phyloP scores from a whole-genome alignment of 2,113 vertebrate species.

The Crotalus tigris region DNA sequence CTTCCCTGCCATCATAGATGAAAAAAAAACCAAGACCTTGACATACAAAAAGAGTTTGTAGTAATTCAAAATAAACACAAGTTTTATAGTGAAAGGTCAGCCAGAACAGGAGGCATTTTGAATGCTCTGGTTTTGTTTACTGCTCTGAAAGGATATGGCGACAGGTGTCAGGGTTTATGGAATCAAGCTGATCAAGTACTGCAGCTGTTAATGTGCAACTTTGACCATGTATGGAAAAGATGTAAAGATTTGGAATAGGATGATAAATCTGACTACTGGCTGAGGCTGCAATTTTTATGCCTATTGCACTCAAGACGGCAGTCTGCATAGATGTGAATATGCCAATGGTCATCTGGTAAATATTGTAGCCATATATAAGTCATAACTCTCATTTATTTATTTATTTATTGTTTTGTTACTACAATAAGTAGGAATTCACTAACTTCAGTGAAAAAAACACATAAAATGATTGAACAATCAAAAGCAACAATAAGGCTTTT shows the following conservation, averaged over 20 bases:
- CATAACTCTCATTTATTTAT: neutral
- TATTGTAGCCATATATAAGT: neutral
- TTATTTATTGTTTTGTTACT: neutral
- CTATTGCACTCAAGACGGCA: neutral
- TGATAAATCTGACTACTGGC: neutral
- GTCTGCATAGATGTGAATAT: neutral
- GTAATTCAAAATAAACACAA: neutral
- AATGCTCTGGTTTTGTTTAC: neutral
- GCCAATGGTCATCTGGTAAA: neutral
- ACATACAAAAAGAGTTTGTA: neutral
- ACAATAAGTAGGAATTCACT: neutral
- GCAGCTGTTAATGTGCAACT: neutral
- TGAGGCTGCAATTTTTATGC: neutral
- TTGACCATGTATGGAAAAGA: neutral
- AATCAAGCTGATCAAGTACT: neutral
- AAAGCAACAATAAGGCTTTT: neutral
- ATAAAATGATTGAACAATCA: neutral
- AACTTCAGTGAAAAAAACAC: neutral
- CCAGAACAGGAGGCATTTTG: neutral
- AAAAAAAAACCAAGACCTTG: neutral
- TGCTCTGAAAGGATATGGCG: neutral
- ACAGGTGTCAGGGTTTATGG: neutral
- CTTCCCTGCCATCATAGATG: neutral
- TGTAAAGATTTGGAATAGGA: conserved; percentile 18
- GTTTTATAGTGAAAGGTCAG: conserved; percentile 1